Base-by-base conservation (phyloP, 2,888 invertebrate genomes). In the Ellobium chinense region DNA sequence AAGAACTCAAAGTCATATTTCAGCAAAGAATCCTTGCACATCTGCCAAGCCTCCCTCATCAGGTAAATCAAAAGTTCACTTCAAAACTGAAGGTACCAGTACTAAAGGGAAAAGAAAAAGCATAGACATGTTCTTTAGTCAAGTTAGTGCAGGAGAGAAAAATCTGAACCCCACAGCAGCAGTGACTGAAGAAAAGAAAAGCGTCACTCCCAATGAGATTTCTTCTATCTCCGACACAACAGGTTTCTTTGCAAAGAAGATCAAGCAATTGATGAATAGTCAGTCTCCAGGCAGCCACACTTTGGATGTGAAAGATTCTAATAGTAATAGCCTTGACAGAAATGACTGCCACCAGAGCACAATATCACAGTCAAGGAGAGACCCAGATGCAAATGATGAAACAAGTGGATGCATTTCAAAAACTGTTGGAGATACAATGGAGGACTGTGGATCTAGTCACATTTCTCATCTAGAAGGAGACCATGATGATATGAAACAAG, bases 101-200 rank as follows among this genome's bases (percentile, higher is more conserved):
- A 34, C 68, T 4, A 63, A 37, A 24, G 60, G 63, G 21, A 31
- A 69, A 31, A 29, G 36, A 27, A 80, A 74, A n/a, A 79, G 81
- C 34, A 84, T 84, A 39, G 63, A 69, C 5, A 36, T 79, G 27
- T 84, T 81, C 74, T 84, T 83, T 70, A 73, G 34, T 39, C 65
- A 63, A 29, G 31, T n/a, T 7, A 58, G 24, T 58, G 34, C 34
- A 18, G 24, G 7, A 4, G 39, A 37, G 14, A 21, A 7, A n/a
- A 54, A 9, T 36, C 24, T 7, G 24, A 24, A 37, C 24, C 7
- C 9, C 14, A 65, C 1, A 5, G 21, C 21, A 34, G 46, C 14
- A 70, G 24, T n/a, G 21, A n/a, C n/a, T 56, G 34, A 24, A 29
- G 46, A 34, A 31, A 31, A 31, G 46, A 56, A 18, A 24, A 1